Evolutionary conservation across 2,797 vertebrate genomes (phyloP), one percentile per base, ranked within the genome.

Genomic region (Lemur catta): DNA sequence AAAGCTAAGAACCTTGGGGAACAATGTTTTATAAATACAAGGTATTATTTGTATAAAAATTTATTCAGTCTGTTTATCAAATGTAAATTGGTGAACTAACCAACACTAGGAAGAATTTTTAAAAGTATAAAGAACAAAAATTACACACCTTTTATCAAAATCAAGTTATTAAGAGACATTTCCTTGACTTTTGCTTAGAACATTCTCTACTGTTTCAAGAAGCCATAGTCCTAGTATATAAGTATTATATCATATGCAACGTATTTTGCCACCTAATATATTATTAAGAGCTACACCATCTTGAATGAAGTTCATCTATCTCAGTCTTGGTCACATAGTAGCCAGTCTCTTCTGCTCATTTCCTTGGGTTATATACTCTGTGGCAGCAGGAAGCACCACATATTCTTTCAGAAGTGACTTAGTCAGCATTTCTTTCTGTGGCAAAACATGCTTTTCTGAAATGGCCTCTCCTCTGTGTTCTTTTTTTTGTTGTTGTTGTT

Each of bases 61-160:
- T 15, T 65, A 84, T 74, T 84, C 69, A 50, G 17, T 80, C 61
- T 93, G 33, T 30, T 93, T 87, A 35, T 84, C 71, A 71, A 88
- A 55, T 67, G 1, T 35, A 74, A 85, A 50, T 28, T 79, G 6
- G n/a, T n/a, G 67, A 81, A 35, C 26, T 9, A 84, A 67, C 13
- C 7, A 61, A 72, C 35, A 57, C 61, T 20, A 67, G 30, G 55
- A 80, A 93, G 26, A 79, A 35, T 57, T 84, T 94, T 90, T 65
- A 18, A 43, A 94, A 95, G 6, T 91, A 18, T 74, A 35, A 89
- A 69, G 28, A 82, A 69, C 43, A 86, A 81, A 78, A 59, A 78
- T 22, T 89, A 4, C 26, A 86, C 5, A 55, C 14, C 17, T 71
- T 96, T 82, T 71, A 48, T 79, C 14, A 96, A 96, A 95, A 82